phyloP scores from a whole-genome alignment of 2,113 vertebrate genomes.

The Vombatus ursinus region DNA sequence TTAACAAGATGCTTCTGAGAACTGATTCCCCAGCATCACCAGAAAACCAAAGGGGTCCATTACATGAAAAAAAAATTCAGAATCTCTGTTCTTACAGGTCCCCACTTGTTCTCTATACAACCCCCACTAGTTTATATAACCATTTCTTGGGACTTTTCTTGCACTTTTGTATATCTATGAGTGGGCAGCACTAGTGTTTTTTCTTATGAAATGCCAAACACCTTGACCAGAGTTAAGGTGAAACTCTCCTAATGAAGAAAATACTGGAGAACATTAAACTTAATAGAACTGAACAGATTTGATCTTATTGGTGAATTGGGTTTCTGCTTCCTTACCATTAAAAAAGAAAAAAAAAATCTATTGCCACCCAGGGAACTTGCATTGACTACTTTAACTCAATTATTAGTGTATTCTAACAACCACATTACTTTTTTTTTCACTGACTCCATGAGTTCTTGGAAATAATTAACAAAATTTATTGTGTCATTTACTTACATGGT shows the following conservation, averaged over 20 bases:
- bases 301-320: not conserved
- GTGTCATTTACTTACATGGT: slow-evolving; percentile 27
- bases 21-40: not conserved
- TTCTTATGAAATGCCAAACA: no score
- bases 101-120: not conserved
- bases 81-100: not conserved
- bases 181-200: no score
- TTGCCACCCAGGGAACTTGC: not conserved
- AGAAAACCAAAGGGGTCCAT: not conserved
- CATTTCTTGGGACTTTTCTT: not conserved
- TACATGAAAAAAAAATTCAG: not conserved
- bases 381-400: slow-evolving; percentile 21
- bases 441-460: slow-evolving; percentile 24
- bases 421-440: slow-evolving; percentile 36
- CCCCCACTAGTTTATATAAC: not conserved
- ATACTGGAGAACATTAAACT: slow-evolving; percentile 1
- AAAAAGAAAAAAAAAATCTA: not conserved
- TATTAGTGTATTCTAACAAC: slow-evolving; percentile 53
- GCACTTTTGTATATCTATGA: not conserved
- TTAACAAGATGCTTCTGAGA: not conserved
- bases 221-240: not conserved
- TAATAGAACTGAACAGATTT: not conserved
- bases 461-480: slow-evolving; percentile 51
- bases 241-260: slow-evolving; percentile 1
- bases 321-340: slow-evolving; percentile 2